These are phyloP conservation scores for Dasysyrphus tricinctus DNA, from an alignment of 2,888 invertebrate species.

Conservation along the genomic window DNA sequence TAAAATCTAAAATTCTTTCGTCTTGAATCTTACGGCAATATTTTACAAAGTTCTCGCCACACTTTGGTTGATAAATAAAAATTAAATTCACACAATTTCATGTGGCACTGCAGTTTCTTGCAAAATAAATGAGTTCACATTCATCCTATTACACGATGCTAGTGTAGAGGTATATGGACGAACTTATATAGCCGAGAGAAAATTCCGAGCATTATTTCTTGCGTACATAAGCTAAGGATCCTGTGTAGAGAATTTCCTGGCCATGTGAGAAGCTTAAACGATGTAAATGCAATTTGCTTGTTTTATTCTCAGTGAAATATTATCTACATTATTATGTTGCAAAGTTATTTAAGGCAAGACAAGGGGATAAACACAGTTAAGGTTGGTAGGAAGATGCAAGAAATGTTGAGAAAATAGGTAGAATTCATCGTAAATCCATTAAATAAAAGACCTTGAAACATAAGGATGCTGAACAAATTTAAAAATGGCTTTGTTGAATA, in stretches of 20 bases:
- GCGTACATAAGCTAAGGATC: slow-evolving; percentile 8
- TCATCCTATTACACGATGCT: slow-evolving; percentile 36
- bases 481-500: not conserved
- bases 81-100: slow-evolving; percentile 43
- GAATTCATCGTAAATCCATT: not conserved
- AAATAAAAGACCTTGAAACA: not conserved
- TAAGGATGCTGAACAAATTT: not conserved
- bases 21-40: not conserved
- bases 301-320: slow-evolving; percentile 41
- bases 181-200: not conserved
- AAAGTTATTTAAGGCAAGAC: slow-evolving; percentile 28
- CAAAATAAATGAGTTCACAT: slow-evolving; percentile 44
- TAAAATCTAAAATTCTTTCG: too few relatives aligned
- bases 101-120: slow-evolving; percentile 32
- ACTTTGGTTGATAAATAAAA: slow-evolving; percentile 35
- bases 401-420: slow-evolving; percentile 9
- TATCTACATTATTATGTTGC: slow-evolving; percentile 41
- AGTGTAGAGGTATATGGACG: not conserved
- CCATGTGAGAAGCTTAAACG: slow-evolving; percentile 36
- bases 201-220: slow-evolving; percentile 21
- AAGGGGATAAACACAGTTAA: slow-evolving; percentile 9
- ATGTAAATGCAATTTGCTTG: slow-evolving; percentile 48
- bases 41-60: slow-evolving; percentile 6
- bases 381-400: not conserved
- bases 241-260: slow-evolving; percentile 7